phyloP scores from a whole-genome alignment of 2,113 vertebrate species.

The Tragelaphus imberbis region DNA sequence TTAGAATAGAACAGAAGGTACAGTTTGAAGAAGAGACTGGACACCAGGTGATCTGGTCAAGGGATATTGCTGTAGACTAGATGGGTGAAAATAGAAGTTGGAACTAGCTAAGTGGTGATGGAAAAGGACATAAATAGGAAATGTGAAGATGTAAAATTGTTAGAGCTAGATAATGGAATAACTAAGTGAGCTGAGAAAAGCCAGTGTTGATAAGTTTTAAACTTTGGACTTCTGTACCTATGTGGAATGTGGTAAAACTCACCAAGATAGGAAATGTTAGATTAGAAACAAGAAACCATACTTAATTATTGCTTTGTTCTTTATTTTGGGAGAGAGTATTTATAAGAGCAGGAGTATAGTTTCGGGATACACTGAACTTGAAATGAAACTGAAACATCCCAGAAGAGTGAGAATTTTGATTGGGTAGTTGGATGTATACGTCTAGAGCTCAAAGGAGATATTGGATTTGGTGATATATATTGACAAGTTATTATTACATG shows the following conservation, averaged over 20 bases:
- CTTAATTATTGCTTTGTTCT: background rate
- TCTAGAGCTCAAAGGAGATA: background rate
- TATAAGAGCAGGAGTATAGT: background rate
- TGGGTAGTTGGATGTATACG: background rate
- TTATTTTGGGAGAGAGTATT: background rate
- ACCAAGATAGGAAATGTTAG: background rate
- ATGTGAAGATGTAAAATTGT: background rate
- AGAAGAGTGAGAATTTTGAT: background rate
- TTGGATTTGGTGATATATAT: background rate
- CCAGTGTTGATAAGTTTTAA: background rate
- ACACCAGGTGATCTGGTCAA: accelerated
- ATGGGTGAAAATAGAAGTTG: background rate
- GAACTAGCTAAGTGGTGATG: accelerated
- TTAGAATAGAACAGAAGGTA: background rate
- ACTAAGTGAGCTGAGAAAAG: background rate
- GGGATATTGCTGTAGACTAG: background rate
- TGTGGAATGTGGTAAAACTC: background rate
- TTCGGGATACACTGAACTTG: background rate
- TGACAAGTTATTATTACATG: background rate
- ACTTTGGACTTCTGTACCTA: background rate
- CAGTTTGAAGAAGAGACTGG: background rate
- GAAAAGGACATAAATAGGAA: background rate
- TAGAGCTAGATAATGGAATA: background rate
- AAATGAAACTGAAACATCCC: background rate
- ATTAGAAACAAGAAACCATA: background rate